Conservation (phyloP, 2,797 vertebrate genomes). For the Allobates femoralis region DNA sequence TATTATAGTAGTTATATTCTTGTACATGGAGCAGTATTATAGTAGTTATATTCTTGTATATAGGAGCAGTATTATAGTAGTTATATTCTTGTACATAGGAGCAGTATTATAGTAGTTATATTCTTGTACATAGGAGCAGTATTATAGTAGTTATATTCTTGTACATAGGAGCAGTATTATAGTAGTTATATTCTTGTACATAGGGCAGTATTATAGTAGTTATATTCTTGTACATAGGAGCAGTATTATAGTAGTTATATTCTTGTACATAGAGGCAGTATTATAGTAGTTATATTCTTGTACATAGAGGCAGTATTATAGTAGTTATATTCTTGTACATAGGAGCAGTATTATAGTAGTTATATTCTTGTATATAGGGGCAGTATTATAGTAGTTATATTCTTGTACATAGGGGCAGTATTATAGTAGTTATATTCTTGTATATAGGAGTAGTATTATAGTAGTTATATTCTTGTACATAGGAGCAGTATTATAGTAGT, state of each 20-base stretch:
- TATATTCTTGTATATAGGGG: not conserved
- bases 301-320: not conserved
- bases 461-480: conserved; percentile 4
- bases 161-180: conserved; percentile 13
- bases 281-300: conserved; percentile 8
- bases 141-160: conserved; percentile 2
- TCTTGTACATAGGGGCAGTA: not conserved
- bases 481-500: not conserved
- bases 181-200: conserved; percentile 3
- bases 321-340: not conserved
- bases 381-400: not conserved
- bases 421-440: not conserved
- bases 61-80: not conserved
- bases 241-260: conserved; percentile 15
- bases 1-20: no score
- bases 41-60: not conserved
- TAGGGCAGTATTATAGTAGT: conserved; percentile 6
- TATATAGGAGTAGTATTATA: not conserved
- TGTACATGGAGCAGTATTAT: no score
- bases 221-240: not conserved
- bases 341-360: not conserved
- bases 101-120: conserved; percentile 9
- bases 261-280: not conserved
- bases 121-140: not conserved
- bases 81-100: not conserved